Conservation (phyloP, 2,797 vertebrate genomes). For the Helarctos malayanus region DNA sequence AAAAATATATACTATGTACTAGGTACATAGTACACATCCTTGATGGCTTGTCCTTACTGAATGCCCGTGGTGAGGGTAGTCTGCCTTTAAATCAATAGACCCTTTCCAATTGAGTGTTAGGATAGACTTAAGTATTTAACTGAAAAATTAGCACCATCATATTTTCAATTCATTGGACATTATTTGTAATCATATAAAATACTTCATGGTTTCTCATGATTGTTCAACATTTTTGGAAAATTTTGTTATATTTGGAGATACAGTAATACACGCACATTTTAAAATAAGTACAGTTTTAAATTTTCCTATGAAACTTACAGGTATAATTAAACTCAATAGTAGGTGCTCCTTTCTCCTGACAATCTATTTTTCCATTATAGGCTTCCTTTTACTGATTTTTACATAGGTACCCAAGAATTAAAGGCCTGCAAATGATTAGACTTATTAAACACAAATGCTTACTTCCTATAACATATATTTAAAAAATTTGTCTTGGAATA, state of each 20-base stretch:
- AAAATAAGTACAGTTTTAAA: constrained; percentile 28
- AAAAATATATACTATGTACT: not conserved
- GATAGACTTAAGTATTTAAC: not conserved
- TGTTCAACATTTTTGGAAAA: constrained; percentile 51
- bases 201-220: not conserved
- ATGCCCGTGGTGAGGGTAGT: not conserved
- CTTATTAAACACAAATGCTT: not conserved
- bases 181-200: constrained; percentile 40
- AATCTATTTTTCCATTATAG: constrained; percentile 15
- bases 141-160: not conserved
- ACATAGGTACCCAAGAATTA: not conserved
- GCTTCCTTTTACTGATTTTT: not conserved
- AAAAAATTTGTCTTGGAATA: not conserved
- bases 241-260: not conserved
- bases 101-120: not conserved
- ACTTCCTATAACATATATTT: constrained; percentile 60
- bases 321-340: not conserved
- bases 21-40: not conserved
- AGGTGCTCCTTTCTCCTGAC: not conserved
- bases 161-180: constrained; percentile 23
- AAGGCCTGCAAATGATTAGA: not conserved
- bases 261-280: not conserved
- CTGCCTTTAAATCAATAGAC: not conserved
- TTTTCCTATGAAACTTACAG: constrained; percentile 1
- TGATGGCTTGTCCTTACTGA: not conserved